Conservation (phyloP, 2,113 vertebrate species). For the Sus scrofa region T2T-Sscrofa CM000816.6:83640501-83641000, state of each 20-base stretch:
- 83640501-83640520: conserved; percentile 30
- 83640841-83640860: neutral
- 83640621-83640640: conserved; percentile 65
- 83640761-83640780: conserved; percentile 65
- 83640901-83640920: too few relatives aligned
- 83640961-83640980: too few relatives aligned
- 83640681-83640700: conserved; percentile 68
- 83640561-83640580: conserved; percentile 75
- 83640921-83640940: too few relatives aligned
- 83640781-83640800: neutral
- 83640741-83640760: conserved; percentile 68
- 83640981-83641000: too few relatives aligned
- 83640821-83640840: neutral
- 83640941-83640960: too few relatives aligned
- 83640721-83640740: conserved; percentile 77
- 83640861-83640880: neutral
- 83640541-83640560: conserved; percentile 71
- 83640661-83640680: conserved; percentile 75
- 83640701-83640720: conserved; percentile 80
- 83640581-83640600: conserved; percentile 77
- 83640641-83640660: conserved; percentile 1
- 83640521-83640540: conserved; percentile 62
- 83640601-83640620: conserved; percentile 78
- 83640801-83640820: neutral
- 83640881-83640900: too few relatives aligned